Conservation (phyloP, 2,888 invertebrate species). For the Platerodrilus igneus region DNA sequence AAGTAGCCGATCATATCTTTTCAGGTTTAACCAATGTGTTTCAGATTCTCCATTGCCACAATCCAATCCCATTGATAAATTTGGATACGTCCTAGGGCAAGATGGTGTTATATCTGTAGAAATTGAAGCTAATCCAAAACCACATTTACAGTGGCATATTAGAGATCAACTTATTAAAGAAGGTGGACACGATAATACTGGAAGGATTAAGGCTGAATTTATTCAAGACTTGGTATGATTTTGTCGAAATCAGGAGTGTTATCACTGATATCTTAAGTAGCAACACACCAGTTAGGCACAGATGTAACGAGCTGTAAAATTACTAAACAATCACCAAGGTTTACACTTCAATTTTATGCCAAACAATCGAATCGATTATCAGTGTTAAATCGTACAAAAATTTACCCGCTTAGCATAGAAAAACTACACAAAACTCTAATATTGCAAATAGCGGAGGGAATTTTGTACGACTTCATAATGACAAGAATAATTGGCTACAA, state of each 20-base stretch:
- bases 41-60: conserved; percentile 63
- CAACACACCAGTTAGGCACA: no score
- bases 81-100: conserved; percentile 68
- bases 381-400: no score
- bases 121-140: conserved; percentile 67
- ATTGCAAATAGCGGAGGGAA: no score
- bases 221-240: conserved; percentile 50
- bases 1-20: conserved; percentile 40
- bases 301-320: no score
- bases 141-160: conserved; percentile 64
- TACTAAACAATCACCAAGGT: no score
- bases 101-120: conserved; percentile 71
- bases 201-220: conserved; percentile 50
- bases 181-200: conserved; percentile 50
- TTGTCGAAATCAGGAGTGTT: conserved; percentile 6
- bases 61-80: conserved; percentile 58
- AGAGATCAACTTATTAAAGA: conserved; percentile 54
- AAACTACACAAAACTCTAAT: no score
- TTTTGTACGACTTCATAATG: no score
- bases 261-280: no score
- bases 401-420: no score
- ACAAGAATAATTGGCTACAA: no score
- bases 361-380: no score
- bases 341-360: no score
- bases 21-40: conserved; percentile 6